Evolutionary conservation across 2,113 vertebrate species (phyloP), one percentile per base, ranked within the genome.

Genomic region (Mobula hypostoma): DNA sequence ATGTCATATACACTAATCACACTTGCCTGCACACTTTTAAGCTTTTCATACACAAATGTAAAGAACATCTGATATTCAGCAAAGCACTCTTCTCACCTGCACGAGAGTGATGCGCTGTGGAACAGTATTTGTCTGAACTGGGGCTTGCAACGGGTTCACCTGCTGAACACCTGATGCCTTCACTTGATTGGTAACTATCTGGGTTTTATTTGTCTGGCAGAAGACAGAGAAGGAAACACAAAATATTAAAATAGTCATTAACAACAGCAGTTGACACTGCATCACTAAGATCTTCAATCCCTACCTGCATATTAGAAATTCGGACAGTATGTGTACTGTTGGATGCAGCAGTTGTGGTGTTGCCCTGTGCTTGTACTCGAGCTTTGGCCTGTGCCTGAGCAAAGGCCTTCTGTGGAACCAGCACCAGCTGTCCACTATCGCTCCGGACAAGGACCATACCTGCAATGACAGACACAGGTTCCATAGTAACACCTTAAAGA

Each of bases 391-490:
- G 96, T 0, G 97, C 95, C 96, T 95, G 96, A 87, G 97, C 96
- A 96, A 98, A 95, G 94, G 98, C 97, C 96, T 98, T 98, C 95
- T 99, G 98, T 94, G 98, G 98, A 1, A 99, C 97, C 94, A 99
- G 96, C 98, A 99, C 98, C 94, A 99, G 97, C 94, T 99, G 99
- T 83, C 99, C 98, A 95, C 95, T 98, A 94, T 98, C 97, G 95
- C 98, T 99, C 96, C 98, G 97, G 95, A 99, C 97, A 95, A 99
- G 97, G 96, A 99, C 97, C 96, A 98, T 97, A 95, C 98, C 98
- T 99, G 96, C 90, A 95, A 78, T 61, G 82, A 94, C 58, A 95
- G 29, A 77, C 48, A 36, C 63, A 83, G 24, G 40, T 79, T 32
- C 29, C 36, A 48, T 48, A 48, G 3, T 48, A 48, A 48, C 3